These are phyloP conservation scores for Vicugna pacos DNA, from an alignment of 2,113 vertebrate genomes.

Conservation along the genomic window DNA sequence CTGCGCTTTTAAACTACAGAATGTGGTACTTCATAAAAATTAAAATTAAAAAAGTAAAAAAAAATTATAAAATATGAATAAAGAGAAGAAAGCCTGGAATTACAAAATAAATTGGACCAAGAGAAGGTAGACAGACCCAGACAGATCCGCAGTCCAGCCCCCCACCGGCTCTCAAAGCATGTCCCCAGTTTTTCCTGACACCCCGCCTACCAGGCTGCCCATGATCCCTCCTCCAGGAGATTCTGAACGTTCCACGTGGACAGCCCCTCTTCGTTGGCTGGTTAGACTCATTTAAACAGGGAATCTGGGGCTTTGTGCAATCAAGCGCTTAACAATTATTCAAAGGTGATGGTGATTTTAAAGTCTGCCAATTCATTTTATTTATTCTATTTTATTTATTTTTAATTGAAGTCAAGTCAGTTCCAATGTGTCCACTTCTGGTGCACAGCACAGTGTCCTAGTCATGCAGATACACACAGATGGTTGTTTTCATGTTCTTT, in stretches of 20 bases:
- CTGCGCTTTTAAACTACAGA: background rate
- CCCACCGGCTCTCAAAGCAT: rapidly evolving
- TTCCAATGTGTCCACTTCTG: too few relatives aligned
- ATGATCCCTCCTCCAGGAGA: too few relatives aligned
- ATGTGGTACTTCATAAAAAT: too few relatives aligned
- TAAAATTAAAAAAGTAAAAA: too few relatives aligned
- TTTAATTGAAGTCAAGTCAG: too few relatives aligned
- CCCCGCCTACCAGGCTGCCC: rapidly evolving
- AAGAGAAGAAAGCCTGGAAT: background rate
- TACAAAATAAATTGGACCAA: background rate
- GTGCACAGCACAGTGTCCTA: too few relatives aligned
- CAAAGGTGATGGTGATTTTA: background rate
- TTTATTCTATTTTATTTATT: too few relatives aligned
- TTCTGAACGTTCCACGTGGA: too few relatives aligned
- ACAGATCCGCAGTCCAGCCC: rapidly evolving
- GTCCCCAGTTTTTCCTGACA: rapidly evolving
- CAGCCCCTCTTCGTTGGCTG: background rate
- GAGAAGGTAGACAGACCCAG: background rate
- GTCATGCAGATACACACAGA: too few relatives aligned
- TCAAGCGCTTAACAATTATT: background rate
- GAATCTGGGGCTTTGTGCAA: background rate
- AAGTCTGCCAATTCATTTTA: constrained; percentile 23
- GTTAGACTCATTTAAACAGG: background rate
- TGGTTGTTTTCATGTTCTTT: too few relatives aligned
- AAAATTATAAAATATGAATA: background rate